Conservation (phyloP, 2,797 vertebrate genomes). For the Zalophus californianus region DNA sequence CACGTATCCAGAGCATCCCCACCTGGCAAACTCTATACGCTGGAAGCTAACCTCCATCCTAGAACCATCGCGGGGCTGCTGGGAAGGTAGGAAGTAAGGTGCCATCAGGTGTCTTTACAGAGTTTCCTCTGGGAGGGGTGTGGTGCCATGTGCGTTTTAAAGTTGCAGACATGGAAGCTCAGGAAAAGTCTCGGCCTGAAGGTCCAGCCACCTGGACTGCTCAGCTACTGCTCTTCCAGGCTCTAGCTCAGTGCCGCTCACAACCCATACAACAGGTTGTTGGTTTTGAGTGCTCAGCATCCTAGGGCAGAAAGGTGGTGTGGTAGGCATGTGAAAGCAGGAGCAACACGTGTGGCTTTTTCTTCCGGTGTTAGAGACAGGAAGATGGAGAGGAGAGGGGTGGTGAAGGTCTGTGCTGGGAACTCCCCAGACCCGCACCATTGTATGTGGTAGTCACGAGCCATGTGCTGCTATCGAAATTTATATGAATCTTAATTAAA, state of each 20-base stretch:
- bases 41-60: not conserved
- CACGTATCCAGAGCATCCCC: not conserved
- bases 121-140: not conserved
- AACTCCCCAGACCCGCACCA: not conserved
- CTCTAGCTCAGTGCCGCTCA: not conserved
- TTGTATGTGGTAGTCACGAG: not conserved
- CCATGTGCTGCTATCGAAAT: not conserved
- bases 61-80: not conserved
- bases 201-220: not conserved
- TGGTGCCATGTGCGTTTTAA: not conserved
- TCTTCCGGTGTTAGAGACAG: not conserved
- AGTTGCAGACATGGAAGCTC: not conserved
- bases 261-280: too few relatives aligned
- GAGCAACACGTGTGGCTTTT: not conserved
- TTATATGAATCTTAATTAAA: not conserved
- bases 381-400: not conserved
- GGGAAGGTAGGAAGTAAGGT: not conserved
- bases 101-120: not conserved
- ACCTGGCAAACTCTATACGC: too few relatives aligned
- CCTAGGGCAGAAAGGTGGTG: rapidly evolving
- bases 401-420: not conserved
- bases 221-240: not conserved
- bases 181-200: not conserved
- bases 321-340: rapidly evolving
- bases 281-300: not conserved